phyloP scores from a whole-genome alignment of 2,888 invertebrate genomes.

The Sclerodermus sp. region DNA sequence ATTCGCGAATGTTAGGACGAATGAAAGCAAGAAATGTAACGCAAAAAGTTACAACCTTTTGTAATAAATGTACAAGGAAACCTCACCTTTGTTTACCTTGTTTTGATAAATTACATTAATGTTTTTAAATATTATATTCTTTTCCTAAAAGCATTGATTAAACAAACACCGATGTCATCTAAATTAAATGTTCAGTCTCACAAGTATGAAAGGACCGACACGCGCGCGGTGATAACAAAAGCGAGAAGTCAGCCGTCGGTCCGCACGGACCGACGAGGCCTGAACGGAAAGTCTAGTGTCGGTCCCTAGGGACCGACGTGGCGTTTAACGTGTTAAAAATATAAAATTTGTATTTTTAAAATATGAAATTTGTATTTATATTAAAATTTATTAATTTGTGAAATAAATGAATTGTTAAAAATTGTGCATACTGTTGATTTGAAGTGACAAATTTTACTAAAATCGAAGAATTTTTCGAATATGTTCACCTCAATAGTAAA shows the following conservation, averaged over 20 bases:
- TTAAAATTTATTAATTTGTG: no score
- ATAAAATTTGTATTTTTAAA: no score
- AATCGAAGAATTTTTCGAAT: no score
- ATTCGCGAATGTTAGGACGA: constrained; percentile 9
- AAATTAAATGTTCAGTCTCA: constrained; percentile 1
- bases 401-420: no score
- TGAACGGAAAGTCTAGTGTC: background rate
- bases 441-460: no score
- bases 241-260: background rate
- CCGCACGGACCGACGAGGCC: background rate
- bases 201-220: constrained; percentile 1
- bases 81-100: background rate
- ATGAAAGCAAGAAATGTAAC: constrained; percentile 5
- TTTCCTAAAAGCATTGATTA: background rate
- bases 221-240: background rate
- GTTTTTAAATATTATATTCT: background rate
- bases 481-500: no score
- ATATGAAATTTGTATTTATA: no score
- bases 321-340: background rate
- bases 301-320: background rate
- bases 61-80: constrained; percentile 12
- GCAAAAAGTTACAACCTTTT: constrained; percentile 14
- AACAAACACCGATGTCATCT: background rate
- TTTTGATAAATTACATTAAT: background rate
- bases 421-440: no score